phyloP scores from a whole-genome alignment of 2,888 invertebrate species.

The Melanchra persicariae region DNA sequence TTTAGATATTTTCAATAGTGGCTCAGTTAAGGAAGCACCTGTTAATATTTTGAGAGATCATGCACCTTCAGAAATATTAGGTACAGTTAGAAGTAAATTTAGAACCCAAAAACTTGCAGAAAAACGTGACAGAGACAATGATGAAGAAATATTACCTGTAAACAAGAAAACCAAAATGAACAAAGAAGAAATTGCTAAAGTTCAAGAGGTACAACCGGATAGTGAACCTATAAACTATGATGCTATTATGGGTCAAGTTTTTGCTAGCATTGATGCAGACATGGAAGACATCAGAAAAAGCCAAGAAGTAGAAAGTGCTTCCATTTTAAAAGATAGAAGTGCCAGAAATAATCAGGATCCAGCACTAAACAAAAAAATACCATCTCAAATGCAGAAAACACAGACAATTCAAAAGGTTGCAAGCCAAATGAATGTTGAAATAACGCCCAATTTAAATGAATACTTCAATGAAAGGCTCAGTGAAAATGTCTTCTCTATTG shows the following conservation, averaged over 20 bases:
- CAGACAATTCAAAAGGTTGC: conserved; percentile 53
- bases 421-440: conserved; percentile 44
- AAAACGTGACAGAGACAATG: conserved; percentile 77
- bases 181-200: conserved; percentile 39
- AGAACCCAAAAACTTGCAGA: conserved; percentile 72
- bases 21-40: conserved; percentile 77
- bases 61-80: conserved; percentile 80
- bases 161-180: conserved; percentile 78
- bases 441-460: conserved; percentile 54
- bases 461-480: conserved; percentile 76
- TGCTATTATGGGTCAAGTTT: conserved; percentile 82
- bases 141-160: conserved; percentile 63
- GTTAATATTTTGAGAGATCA: conserved; percentile 74
- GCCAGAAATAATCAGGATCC: conserved; percentile 24
- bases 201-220: conserved; percentile 63
- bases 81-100: conserved; percentile 69
- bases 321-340: conserved; percentile 32
- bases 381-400: conserved; percentile 56
- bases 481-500: conserved; percentile 84
- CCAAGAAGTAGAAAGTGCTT: conserved; percentile 61
- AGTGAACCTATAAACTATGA: conserved; percentile 84
- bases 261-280: conserved; percentile 86
- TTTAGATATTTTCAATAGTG: conserved; percentile 83
- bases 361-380: conserved; percentile 30
- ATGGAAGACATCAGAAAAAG: conserved; percentile 75